These are phyloP conservation scores for Nannoperca obscura DNA, from an alignment of 2,797 vertebrate genomes.

Conservation along the genomic window DNA sequence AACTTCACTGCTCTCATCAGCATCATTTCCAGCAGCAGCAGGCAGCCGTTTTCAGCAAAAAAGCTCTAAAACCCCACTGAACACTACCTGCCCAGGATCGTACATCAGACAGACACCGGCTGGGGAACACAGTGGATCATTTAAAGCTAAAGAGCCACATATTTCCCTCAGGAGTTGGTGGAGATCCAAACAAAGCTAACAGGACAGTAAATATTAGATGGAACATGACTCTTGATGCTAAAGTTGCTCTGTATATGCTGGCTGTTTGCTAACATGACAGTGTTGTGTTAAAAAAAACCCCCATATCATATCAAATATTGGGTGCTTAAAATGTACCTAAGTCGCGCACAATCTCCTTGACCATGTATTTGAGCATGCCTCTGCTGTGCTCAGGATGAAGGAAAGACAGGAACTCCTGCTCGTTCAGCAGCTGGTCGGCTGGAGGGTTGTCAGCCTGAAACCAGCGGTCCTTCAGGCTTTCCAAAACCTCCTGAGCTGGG, in stretches of 20 bases:
- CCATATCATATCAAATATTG: too few species aligned
- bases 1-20: neutral
- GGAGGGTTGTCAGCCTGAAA: conserved; percentile 96
- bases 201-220: neutral
- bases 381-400: conserved; percentile 96
- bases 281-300: too few species aligned
- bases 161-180: neutral
- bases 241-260: neutral
- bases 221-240: neutral
- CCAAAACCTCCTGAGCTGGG: conserved; percentile 95
- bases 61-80: neutral
- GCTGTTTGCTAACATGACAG: neutral
- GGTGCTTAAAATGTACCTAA: conserved; percentile 82
- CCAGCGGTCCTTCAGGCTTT: conserved; percentile 98
- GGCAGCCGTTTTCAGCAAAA: neutral
- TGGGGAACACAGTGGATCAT: neutral
- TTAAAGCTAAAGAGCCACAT: neutral
- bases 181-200: neutral
- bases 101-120: neutral
- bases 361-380: conserved; percentile 98
- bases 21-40: neutral
- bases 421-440: conserved; percentile 90
- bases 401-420: conserved; percentile 96
- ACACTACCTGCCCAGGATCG: too few species aligned
- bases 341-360: conserved; percentile 95